Conservation (phyloP, 2,797 vertebrate genomes). For the Morelia viridis region DNA sequence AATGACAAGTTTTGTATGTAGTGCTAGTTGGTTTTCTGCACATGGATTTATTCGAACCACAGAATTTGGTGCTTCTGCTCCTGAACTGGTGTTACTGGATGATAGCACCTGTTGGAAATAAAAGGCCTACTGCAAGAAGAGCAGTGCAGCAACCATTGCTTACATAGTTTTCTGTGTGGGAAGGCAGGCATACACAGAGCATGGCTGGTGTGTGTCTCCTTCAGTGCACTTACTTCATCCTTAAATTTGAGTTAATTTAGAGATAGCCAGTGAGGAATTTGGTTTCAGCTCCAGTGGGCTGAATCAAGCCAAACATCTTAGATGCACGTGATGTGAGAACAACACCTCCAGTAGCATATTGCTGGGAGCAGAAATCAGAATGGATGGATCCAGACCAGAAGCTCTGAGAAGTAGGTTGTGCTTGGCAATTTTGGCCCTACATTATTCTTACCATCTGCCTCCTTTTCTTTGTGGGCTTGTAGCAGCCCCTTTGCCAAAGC, state of each 20-base stretch:
- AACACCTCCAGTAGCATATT: neutral
- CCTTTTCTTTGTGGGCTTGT: conserved; percentile 60
- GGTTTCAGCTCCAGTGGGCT: neutral
- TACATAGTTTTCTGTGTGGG: neutral
- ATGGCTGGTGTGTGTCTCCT: neutral
- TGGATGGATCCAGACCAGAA: neutral
- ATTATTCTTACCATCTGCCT: conserved; percentile 9
- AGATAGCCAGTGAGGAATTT: neutral
- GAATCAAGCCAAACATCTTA: neutral
- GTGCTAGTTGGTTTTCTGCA: neutral
- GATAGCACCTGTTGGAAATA: neutral
- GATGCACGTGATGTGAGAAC: neutral
- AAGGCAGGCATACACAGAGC: neutral
- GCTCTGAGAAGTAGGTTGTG: too few species aligned
- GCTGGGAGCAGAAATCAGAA: neutral
- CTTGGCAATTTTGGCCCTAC: neutral
- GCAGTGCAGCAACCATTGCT: neutral
- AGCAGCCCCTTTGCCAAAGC: conserved; percentile 73
- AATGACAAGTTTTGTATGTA: neutral
- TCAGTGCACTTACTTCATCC: neutral
- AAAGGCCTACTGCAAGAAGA: neutral
- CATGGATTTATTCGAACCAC: neutral
- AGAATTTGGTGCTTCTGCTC: neutral
- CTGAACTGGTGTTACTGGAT: neutral
- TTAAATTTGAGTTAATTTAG: neutral